phyloP scores from a whole-genome alignment of 92 coral and sea anemone genomes.

The Ricordea florida region DNA sequence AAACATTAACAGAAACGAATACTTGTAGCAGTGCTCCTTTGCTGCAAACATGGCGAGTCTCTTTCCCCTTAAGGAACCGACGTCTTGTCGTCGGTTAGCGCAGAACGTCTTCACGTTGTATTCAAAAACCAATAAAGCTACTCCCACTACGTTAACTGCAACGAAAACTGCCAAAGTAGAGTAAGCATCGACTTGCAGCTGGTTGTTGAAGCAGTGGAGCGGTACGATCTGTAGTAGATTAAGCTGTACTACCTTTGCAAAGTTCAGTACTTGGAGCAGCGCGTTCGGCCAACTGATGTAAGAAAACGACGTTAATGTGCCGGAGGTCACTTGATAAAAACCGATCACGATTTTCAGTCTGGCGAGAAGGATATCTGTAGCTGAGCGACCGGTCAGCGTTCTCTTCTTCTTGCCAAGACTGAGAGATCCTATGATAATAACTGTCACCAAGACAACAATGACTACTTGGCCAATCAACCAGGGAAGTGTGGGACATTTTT shows the following conservation, averaged over 20 bases:
- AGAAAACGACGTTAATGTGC: constrained; percentile 17
- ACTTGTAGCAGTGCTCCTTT: background rate
- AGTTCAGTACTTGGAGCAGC: constrained; percentile 4
- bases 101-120: background rate
- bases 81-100: too few species aligned
- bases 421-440: background rate
- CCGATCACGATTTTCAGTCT: constrained; percentile 32
- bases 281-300: constrained; percentile 31
- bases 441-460: background rate
- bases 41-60: too few species aligned
- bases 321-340: constrained; percentile 31
- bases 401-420: background rate
- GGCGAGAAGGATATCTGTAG: background rate
- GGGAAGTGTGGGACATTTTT: constrained; percentile 1
- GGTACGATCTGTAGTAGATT: constrained; percentile 38
- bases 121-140: background rate
- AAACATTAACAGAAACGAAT: constrained; percentile 6
- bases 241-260: constrained; percentile 10
- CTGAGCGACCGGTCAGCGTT: background rate
- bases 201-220: background rate
- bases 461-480: background rate
- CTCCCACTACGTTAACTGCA: background rate
- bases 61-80: too few species aligned
- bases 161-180: background rate
- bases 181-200: constrained; percentile 4